Evolutionary conservation across 2,113 vertebrate species (phyloP).

Genomic region (Blennius ocellaris): DNA sequence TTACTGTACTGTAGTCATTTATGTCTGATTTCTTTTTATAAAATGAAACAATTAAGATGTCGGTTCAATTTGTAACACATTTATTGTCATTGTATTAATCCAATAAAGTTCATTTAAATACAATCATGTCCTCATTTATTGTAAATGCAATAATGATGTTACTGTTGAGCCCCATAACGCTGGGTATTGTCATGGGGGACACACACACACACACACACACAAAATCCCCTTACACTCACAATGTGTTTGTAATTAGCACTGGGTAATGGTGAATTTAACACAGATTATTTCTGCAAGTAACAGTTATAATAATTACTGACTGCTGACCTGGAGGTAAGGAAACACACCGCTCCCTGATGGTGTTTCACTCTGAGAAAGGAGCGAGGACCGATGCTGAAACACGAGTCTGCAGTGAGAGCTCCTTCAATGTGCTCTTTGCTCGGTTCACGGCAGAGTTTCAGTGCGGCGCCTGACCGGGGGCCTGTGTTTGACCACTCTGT

Average conservation of each 20-base stretch:
- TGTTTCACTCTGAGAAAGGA: constrained; percentile 23
- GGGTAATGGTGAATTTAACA: constrained; percentile 20
- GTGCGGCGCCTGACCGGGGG: constrained; percentile 25
- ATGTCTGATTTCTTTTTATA: constrained; percentile 17
- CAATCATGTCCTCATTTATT: constrained; percentile 54
- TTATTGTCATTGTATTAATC: constrained; percentile 49
- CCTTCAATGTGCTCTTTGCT: constrained; percentile 25
- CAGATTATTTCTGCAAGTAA: constrained; percentile 22
- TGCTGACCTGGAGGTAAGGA: constrained; percentile 40
- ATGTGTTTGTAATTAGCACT: constrained; percentile 44
- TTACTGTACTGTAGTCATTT: constrained; percentile 21
- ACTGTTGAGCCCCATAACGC: constrained; percentile 36
- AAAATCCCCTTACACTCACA: constrained; percentile 34
- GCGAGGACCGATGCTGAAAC: constrained; percentile 17
- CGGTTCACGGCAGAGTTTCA: constrained; percentile 51
- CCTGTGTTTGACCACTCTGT: constrained; percentile 58
- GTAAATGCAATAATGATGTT: constrained; percentile 53
- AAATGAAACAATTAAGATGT: constrained; percentile 45
- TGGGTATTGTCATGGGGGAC: constrained; percentile 38
- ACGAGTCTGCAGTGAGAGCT: constrained; percentile 26
- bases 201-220: constrained; percentile 3
- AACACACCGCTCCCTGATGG: background rate
- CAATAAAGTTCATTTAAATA: constrained; percentile 59
- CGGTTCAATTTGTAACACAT: constrained; percentile 43
- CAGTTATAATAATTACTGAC: constrained; percentile 9